Evolutionary conservation across 2,113 vertebrate species (phyloP).

Genomic region (Chinchilla lanigera): DNA sequence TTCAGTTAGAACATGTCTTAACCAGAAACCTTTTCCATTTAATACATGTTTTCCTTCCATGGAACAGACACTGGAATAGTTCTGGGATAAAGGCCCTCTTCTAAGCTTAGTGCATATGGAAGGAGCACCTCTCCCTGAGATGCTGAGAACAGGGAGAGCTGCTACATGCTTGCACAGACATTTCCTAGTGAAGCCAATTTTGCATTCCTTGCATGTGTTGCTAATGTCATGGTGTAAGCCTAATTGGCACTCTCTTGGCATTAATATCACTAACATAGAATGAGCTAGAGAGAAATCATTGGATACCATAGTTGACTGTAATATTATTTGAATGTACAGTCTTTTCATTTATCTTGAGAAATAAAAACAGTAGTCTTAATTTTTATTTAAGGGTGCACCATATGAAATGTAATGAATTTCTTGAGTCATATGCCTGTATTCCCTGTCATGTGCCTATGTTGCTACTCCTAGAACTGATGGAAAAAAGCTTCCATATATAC

Average conservation of each 20-base stretch:
- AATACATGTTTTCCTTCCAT: not conserved
- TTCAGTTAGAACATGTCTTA: not conserved
- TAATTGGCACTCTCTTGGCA: not conserved
- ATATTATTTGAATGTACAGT: not conserved
- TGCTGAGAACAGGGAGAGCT: not conserved
- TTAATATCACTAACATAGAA: not conserved
- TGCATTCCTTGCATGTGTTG: not conserved
- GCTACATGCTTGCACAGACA: rapidly evolving
- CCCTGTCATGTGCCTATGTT: not conserved
- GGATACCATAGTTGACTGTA: not conserved
- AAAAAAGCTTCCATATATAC: not conserved
- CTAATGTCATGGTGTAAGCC: not conserved
- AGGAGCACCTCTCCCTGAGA: rapidly evolving
- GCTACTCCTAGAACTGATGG: not conserved
- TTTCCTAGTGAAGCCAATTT: not conserved
- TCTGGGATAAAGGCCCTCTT: not conserved
- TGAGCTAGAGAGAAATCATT: not conserved
- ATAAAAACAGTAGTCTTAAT: not conserved
- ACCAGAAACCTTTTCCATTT: not conserved
- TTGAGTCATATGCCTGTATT: not conserved
- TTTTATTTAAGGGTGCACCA: not conserved
- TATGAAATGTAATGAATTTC: not conserved
- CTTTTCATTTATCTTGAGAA: not conserved
- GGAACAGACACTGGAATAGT: not conserved
- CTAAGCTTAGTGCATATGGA: not conserved